Evolutionary conservation across 2,113 vertebrate species (phyloP), one percentile per base, ranked within the genome.

Genomic region (Thermophis baileyi): DNA sequence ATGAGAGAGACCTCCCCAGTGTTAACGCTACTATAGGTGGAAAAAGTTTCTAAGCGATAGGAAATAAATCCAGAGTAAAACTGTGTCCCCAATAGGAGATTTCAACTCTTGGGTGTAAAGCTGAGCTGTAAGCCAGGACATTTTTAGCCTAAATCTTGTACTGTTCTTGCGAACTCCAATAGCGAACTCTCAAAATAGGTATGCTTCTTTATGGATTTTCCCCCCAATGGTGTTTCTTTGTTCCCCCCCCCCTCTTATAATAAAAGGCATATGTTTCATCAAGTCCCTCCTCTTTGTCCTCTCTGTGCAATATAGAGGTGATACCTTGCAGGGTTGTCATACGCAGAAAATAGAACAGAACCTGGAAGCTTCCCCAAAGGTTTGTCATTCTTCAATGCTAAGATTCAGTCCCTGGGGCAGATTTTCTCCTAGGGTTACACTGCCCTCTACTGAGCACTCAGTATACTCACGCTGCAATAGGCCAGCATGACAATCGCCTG

Each of bases 401-500:
- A 81, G 35, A 81, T 81, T 40, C 69, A 40, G 18, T 44, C 35
- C 16, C 16, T 35, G 69, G 16, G 69, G 35, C 1, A 6, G 16
- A 81, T 54, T 27, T 49, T 46, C 27, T 40, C 35, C 20, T 89
- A 25, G 47, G 54, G 51, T 30, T 85, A 35, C 88, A 86, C 12
- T 9, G 54, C 74, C 53, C 88, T 9, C 46, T 90, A 50, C 74
- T 86, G 74, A 8, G 40, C 44, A 24, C n/a, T 20, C 6, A 24
- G 22, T 25, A 63, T 35, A 93, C 92, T 93, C 55, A 93, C 89
- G 1, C 46, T 24, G 46, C 74, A 40, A 22, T 18, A 57, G 93
- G 49, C 35, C 57, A 20, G 20, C 57, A 50, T 2, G 35, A 11
- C 0, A 51, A 46, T 30, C 93, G 49, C 35, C 50, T n/a, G 57